A percentile compares a stretch with the other conserved stretches of the same genome.
Conservation (phyloP, 2,888 invertebrate species). For the Chymomyza procnemis region DNA sequence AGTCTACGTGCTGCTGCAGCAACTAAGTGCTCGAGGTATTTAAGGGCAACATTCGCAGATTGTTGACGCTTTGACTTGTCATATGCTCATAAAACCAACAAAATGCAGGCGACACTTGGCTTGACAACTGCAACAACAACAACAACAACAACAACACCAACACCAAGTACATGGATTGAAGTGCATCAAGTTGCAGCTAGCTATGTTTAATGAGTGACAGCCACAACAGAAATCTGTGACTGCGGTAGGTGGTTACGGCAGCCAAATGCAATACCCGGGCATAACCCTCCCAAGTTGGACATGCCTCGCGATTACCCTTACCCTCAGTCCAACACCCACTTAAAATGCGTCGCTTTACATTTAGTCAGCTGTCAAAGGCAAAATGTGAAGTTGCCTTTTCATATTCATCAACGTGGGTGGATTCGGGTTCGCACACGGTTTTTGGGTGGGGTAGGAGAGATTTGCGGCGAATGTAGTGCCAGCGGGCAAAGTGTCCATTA, state of each 20-base stretch:
- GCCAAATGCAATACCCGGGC: conserved; percentile 1
- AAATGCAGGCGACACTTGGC: conserved; percentile 61
- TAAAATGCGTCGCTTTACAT: conserved; percentile 64
- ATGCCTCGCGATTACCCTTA: not conserved
- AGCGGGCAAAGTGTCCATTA: conserved; percentile 71
- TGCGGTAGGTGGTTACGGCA: conserved; percentile 63
- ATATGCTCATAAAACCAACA: conserved; percentile 62
- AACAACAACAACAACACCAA: conserved; percentile 35
- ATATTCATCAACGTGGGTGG: not conserved
- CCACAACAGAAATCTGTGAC: conserved; percentile 37
- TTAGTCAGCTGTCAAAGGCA: conserved; percentile 66
- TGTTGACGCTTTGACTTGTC: conserved; percentile 46
- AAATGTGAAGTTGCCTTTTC: conserved; percentile 57
- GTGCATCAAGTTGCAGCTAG: conserved; percentile 52
- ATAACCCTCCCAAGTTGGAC: conserved; percentile 11
- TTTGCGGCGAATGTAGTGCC: conserved; percentile 35
- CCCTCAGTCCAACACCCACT: conserved; percentile 28
- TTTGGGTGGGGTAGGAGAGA: not conserved
- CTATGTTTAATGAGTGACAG: conserved; percentile 66
- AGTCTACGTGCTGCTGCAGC: not conserved
- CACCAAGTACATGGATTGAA: conserved; percentile 33
- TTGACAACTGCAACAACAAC: conserved; percentile 46
- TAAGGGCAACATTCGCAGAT: conserved; percentile 51
- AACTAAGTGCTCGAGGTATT: conserved; percentile 11
- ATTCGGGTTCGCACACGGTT: not conserved